A percentile compares a stretch with the other conserved stretches of the same genome.
phyloP scores from a whole-genome alignment of 2,797 vertebrate species.

The Antennarius maculatus region DNA sequence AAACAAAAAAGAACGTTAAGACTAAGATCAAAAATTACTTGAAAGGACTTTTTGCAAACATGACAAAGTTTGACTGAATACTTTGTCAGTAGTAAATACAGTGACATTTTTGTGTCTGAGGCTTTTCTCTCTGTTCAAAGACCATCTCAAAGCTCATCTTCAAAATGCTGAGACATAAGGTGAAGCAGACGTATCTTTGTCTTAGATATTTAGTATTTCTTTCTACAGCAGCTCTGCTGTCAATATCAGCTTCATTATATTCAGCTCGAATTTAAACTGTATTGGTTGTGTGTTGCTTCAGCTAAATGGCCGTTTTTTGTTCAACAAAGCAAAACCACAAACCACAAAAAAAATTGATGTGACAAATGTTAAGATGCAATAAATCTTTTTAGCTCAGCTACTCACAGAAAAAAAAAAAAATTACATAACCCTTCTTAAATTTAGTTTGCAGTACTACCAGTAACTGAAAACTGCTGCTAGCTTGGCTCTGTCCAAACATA shows the following conservation, averaged over 20 bases:
- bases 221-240: background rate
- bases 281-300: background rate
- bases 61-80: background rate
- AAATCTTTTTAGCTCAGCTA: background rate
- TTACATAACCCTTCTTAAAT: too few relatives aligned
- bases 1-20: slow-evolving; percentile 16
- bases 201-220: background rate
- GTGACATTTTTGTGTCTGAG: background rate
- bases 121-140: background rate
- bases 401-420: rapidly evolving
- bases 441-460: background rate
- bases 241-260: background rate
- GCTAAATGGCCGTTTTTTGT: background rate
- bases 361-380: too few relatives aligned
- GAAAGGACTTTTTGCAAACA: background rate
- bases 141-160: background rate
- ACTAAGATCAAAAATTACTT: slow-evolving; percentile 12
- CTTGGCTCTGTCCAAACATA: background rate
- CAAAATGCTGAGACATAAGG: background rate
- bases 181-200: too few relatives aligned
- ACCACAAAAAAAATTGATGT: too few relatives aligned
- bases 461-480: background rate
- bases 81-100: too few relatives aligned
- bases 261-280: background rate
- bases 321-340: too few relatives aligned